Base-by-base conservation (phyloP, 92 coral and sea anemone genomes). In the Zoanthus sociatus region DNA sequence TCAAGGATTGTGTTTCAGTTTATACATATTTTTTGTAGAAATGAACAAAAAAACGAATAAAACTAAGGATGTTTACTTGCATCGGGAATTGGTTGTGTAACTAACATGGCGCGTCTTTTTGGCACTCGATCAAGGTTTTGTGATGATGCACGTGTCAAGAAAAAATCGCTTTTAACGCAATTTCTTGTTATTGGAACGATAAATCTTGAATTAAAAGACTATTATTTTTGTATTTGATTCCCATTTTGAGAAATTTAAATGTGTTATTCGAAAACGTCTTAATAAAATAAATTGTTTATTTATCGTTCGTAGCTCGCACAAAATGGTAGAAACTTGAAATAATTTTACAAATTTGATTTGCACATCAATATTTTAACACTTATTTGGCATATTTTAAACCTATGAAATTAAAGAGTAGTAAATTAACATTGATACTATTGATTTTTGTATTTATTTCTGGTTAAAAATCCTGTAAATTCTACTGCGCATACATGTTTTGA, bases 21-120 rank as follows among this genome's bases (percentile, higher is more conserved):
- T 79, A 79, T 79, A 79, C 84, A 79, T 79, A 20, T 79, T 51
- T 79, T 55, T 79, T 20, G 75, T 20, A 56, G 46, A 54, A n/a
- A 79, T 26, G 13, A 79, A 37, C 26, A 26, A 37, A 37, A 37
- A 37, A 2, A 2, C 42, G 70, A 79, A 79, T 56, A 79, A 79
- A 79, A 79, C 84, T 37, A 37, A 4, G 42, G 3, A 37, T 55
- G 84, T 79, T 79, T 79, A 79, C 73, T 79, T n/a, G 84, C 84
- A 56, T 79, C n/a, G 84, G 83, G 83, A 78, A 78, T 73, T 73
- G 79, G 79, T 79, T 79, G 84, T 79, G 84, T 51, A 56, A 79
- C 56, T 74, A 37, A 37, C 42, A 37, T 37, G 42, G 42, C 42
- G 42, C 42, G 42, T 37, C 42, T 37, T 37, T 37, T 79, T 79